Conservation (phyloP, 2,797 vertebrate genomes). For the Spondyliosoma cantharus region DNA sequence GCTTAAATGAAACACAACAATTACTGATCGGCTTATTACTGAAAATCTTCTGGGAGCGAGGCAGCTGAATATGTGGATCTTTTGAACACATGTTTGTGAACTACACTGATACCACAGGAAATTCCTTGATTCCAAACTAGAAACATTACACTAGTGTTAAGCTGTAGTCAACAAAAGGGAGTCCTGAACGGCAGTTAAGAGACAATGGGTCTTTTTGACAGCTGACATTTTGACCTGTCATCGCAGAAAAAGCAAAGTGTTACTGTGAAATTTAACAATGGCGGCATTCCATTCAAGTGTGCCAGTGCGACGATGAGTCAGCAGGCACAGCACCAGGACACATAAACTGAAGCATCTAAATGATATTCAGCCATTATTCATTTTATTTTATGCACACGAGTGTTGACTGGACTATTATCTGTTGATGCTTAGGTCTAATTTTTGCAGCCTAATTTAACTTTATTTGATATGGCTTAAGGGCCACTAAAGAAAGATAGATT, state of each 20-base stretch:
- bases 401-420: not conserved
- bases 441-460: not conserved
- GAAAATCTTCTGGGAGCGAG: not conserved
- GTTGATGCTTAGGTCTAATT: not conserved
- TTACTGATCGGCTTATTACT: too few relatives aligned
- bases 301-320: not conserved
- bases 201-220: not conserved
- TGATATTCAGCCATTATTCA: not conserved
- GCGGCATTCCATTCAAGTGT: not conserved
- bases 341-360: not conserved
- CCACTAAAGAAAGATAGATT: too few relatives aligned
- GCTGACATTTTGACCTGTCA: not conserved
- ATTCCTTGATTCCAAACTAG: not conserved
- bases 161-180: not conserved
- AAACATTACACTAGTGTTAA: not conserved
- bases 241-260: not conserved
- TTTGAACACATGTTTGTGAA: not conserved
- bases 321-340: not conserved
- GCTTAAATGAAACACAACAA: not conserved
- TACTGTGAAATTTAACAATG: not conserved
- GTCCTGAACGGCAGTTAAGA: not conserved
- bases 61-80: not conserved
- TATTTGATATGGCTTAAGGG: not conserved
- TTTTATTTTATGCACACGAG: not conserved
- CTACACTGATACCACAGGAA: not conserved